Conservation (phyloP, 2,113 vertebrate species). For the Eubucco bourcierii region DNA sequence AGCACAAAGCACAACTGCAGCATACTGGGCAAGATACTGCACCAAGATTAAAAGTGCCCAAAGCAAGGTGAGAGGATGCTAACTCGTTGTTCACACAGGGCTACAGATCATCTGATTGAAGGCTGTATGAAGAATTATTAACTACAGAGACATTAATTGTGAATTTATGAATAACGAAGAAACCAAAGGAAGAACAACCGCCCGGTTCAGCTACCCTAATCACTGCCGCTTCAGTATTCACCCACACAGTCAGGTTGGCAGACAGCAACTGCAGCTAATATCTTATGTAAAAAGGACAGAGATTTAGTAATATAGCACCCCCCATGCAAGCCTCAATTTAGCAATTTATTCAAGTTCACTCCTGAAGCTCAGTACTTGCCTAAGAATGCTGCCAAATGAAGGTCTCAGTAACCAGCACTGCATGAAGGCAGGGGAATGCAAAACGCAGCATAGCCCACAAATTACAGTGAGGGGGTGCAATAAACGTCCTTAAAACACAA, state of each 20-base stretch:
- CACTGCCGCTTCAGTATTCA: conserved; percentile 29
- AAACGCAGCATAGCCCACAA: neutral
- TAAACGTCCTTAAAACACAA: neutral
- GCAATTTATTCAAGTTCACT: neutral
- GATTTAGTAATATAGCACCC: neutral
- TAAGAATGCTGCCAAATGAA: neutral
- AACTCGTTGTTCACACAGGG: neutral
- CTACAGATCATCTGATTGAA: neutral
- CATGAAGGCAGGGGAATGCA: neutral
- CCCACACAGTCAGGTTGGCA: conserved; percentile 6
- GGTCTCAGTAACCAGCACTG: neutral
- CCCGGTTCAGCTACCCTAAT: conserved; percentile 2
- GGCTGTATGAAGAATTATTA: conserved; percentile 37
- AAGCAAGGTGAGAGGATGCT: neutral
- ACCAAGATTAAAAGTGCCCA: neutral
- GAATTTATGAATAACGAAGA: conserved; percentile 57
- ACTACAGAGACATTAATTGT: conserved; percentile 16
- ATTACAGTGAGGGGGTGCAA: neutral
- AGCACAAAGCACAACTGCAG: neutral
- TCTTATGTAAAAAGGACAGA: conserved; percentile 3
- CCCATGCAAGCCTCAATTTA: neutral
- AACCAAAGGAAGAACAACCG: conserved; percentile 25
- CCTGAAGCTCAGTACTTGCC: neutral
- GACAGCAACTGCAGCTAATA: neutral
- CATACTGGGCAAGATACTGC: neutral